Percentiles rank a stretch among this genome's conserved stretches.
Conservation (phyloP, 2,113 vertebrate genomes). For the Grammomys dolichurus region DNA sequence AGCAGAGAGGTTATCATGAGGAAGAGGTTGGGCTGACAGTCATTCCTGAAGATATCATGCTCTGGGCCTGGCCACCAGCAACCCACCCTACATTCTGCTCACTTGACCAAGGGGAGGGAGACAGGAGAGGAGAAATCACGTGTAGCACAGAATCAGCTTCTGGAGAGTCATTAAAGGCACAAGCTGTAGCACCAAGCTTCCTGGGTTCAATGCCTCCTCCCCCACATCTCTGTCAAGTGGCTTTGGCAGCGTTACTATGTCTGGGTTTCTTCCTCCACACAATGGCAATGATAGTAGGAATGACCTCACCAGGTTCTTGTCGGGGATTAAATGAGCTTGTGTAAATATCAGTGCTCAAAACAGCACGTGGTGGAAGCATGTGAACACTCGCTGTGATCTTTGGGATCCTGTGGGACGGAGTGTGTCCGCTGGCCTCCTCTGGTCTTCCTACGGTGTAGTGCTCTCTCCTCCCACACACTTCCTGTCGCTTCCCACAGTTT, state of each 20-base stretch:
- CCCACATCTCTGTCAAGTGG: too few species aligned
- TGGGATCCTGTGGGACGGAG: rapidly evolving
- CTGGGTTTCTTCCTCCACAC: neutral
- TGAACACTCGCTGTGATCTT: neutral
- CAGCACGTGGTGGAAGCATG: rapidly evolving
- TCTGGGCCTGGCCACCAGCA: neutral
- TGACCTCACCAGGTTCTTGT: neutral
- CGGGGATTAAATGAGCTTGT: neutral
- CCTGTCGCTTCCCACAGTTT: neutral
- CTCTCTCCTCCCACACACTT: neutral
- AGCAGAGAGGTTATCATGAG: neutral
- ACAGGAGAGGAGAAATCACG: neutral
- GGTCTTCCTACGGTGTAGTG: too few species aligned
- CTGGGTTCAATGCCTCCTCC: neutral
- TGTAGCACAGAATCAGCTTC: neutral
- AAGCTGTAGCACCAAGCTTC: neutral
- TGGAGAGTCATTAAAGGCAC: neutral
- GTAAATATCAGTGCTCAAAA: neutral
- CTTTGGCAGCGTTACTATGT: neutral
- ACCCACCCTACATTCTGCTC: neutral
- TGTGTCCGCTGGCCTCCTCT: neutral
- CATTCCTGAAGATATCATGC: too few species aligned
- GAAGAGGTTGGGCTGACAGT: neutral
- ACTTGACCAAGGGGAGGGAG: neutral
- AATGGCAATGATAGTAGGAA: neutral